phyloP scores from a whole-genome alignment of 2,113 vertebrate genomes.

The Alexandromys fortis region DNA sequence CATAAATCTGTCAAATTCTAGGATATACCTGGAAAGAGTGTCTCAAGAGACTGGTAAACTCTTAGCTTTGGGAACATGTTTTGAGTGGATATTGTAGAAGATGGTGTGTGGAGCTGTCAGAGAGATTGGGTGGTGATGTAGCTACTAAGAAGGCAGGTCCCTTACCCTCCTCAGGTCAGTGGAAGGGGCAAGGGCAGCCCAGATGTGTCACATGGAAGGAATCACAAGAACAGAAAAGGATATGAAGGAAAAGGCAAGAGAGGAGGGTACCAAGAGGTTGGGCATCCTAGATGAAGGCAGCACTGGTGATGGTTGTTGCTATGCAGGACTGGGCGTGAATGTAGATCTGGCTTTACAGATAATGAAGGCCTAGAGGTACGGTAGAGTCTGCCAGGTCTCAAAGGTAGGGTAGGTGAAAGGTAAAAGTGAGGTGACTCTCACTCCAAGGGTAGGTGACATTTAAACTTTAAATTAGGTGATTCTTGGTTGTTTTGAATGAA shows the following conservation, averaged over 20 bases:
- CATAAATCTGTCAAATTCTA: background rate
- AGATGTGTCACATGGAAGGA: background rate
- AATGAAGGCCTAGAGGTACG: accelerated
- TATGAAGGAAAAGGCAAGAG: background rate
- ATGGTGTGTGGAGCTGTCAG: background rate
- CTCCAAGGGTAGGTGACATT: background rate
- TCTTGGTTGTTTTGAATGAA: background rate
- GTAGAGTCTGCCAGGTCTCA: accelerated
- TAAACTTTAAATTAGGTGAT: background rate
- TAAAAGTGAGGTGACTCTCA: no score
- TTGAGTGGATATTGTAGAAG: background rate
- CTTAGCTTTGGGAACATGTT: background rate
- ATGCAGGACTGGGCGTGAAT: accelerated
- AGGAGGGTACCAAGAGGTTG: background rate
- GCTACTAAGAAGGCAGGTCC: background rate
- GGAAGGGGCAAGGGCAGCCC: background rate
- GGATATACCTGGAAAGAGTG: background rate
- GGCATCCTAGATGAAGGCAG: background rate
- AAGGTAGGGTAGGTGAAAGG: background rate
- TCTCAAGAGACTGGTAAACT: background rate
- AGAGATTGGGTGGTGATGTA: background rate
- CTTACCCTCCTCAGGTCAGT: no score
- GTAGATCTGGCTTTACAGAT: no score
- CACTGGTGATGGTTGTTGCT: no score
- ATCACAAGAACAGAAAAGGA: background rate